Conservation (phyloP, 2,888 invertebrate species). For the Tineola bisselliella region DNA sequence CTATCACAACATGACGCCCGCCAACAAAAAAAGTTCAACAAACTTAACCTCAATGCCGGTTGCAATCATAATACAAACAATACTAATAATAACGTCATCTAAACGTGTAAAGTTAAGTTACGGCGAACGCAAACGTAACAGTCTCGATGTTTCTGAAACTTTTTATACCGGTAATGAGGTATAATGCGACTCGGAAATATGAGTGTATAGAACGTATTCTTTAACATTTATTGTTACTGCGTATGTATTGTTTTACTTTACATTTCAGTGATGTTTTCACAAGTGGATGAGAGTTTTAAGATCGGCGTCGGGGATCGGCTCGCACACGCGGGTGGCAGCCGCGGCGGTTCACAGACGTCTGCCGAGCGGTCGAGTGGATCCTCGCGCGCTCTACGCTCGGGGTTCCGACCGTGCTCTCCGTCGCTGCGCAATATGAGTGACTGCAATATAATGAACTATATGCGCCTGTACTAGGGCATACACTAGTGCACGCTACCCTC, state of each 20-base stretch:
- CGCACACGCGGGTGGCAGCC: slow-evolving; percentile 34
- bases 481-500: neutral
- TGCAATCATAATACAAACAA: slow-evolving; percentile 15
- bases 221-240: neutral
- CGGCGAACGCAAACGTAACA: slow-evolving; percentile 18
- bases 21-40: slow-evolving; percentile 54
- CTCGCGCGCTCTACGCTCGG: neutral
- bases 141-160: neutral
- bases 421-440: slow-evolving; percentile 14
- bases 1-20: neutral
- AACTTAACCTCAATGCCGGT: slow-evolving; percentile 38
- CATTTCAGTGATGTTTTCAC: neutral
- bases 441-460: slow-evolving; percentile 8
- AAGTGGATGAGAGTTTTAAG: neutral
- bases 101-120: slow-evolving; percentile 20
- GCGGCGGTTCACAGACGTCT: slow-evolving; percentile 43
- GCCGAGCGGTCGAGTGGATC: slow-evolving; percentile 18
- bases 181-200: neutral
- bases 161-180: neutral
- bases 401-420: neutral
- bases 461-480: neutral
- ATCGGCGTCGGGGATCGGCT: neutral
- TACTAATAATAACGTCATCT: slow-evolving; percentile 22
- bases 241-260: neutral
- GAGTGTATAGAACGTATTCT: neutral